Evolutionary conservation across 2,113 vertebrate species (phyloP).

Genomic region (Bombycilla garrulus): DNA sequence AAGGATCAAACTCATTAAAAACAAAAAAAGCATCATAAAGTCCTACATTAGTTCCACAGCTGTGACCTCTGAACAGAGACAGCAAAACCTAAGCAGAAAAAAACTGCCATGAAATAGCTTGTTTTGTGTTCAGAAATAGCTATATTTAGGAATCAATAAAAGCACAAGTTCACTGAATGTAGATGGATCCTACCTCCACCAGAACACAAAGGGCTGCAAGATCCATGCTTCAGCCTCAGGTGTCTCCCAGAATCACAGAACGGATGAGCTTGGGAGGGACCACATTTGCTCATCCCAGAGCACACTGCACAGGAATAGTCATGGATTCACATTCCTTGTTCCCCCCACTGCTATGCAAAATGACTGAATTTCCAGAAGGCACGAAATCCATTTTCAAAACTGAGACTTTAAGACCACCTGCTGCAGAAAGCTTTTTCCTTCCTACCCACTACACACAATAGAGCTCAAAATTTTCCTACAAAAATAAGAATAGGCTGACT

Average conservation of each 20-base stretch:
- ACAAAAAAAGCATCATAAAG: neutral
- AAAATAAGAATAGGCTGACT: neutral
- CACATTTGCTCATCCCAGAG: neutral
- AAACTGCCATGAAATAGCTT: neutral
- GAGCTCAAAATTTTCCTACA: neutral
- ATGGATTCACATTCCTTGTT: accelerated
- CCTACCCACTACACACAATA: neutral
- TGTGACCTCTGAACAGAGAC: neutral
- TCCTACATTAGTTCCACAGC: neutral
- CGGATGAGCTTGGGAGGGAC: neutral
- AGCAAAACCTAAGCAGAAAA: neutral
- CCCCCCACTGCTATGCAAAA: neutral
- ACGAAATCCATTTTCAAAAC: neutral
- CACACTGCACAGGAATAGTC: too few relatives aligned
- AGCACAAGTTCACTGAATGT: neutral
- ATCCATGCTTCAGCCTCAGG: neutral
- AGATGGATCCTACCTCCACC: neutral
- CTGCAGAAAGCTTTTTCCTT: neutral
- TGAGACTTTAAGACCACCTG: neutral
- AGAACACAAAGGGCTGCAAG: neutral
- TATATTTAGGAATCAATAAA: neutral
- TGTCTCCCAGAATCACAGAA: neutral
- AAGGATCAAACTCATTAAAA: neutral
- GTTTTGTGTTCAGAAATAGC: neutral
- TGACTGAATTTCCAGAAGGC: neutral